phyloP scores from a whole-genome alignment of 2,113 vertebrate genomes.

The Micromys minutus region DNA sequence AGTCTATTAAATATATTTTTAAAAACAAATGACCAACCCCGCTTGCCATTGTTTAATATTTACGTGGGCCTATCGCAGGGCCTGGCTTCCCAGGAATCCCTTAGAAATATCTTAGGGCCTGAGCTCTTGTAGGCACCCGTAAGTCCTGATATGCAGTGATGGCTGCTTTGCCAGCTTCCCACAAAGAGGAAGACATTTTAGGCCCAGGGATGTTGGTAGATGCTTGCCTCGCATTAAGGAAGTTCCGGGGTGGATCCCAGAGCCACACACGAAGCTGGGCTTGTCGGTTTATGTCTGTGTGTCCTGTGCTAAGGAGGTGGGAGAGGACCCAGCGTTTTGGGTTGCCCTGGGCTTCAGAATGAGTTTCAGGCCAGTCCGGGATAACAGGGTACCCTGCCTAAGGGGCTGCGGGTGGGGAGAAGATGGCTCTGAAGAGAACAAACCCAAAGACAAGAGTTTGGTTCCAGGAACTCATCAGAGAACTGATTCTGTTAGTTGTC shows the following conservation, averaged over 20 bases:
- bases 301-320: neutral
- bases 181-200: neutral
- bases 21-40: neutral
- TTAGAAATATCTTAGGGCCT: neutral
- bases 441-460: neutral
- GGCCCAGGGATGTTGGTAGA: neutral
- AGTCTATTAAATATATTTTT: neutral
- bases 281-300: neutral
- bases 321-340: neutral
- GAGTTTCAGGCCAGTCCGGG: too few species aligned
- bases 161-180: neutral
- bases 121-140: accelerated
- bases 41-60: too few species aligned
- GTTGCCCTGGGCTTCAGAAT: neutral
- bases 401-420: neutral
- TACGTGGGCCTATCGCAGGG: neutral
- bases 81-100: neutral
- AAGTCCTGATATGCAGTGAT: neutral
- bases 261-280: too few species aligned
- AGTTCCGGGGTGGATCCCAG: too few species aligned
- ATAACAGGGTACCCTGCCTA: neutral
- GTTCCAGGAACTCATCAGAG: neutral
- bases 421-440: neutral
- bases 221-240: neutral
- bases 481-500: neutral